Evolutionary conservation across 1,140 invertebrate genomes (phyloP).

Genomic region (Panulirus ornatus): DNA sequence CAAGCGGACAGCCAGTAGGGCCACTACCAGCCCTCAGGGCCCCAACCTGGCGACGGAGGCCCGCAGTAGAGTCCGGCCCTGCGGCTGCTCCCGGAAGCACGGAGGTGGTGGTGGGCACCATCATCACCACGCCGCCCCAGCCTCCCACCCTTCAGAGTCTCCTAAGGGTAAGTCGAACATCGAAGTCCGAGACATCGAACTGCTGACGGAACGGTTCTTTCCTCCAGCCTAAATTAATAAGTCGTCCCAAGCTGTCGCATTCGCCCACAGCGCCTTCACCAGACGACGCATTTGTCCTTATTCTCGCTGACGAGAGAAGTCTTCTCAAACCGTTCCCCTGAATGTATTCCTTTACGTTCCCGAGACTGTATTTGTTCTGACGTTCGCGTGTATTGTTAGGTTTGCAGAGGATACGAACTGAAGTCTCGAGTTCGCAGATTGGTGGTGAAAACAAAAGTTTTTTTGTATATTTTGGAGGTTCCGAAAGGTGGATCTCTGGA

Average conservation of each 20-base stretch:
- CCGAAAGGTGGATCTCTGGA: not conserved
- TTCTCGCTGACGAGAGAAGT: no score
- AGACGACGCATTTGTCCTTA: no score
- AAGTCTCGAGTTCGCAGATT: not conserved
- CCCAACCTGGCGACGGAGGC: slow-evolving; percentile 44
- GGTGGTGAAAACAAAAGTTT: not conserved
- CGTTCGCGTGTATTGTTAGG: not conserved
- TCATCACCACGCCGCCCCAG: no score
- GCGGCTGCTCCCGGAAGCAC: slow-evolving; percentile 43
- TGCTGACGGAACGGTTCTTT: no score
- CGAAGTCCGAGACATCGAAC: no score
- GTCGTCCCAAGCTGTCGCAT: no score
- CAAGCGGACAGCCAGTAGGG: slow-evolving; percentile 25
- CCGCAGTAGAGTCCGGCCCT: slow-evolving; percentile 45
- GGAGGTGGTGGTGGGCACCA: slow-evolving; percentile 26
- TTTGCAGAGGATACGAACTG: not conserved
- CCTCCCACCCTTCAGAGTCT: slow-evolving; percentile 15
- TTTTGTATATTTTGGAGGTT: not conserved
- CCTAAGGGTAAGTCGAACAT: slow-evolving; percentile 47
- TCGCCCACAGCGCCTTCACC: no score
- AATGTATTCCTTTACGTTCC: not conserved
- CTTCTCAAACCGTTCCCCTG: no score
- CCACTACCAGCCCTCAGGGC: slow-evolving; percentile 19
- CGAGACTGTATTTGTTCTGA: not conserved
- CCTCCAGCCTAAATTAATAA: no score